These are phyloP conservation scores for Pseudomyrmex dendroicus DNA, from an alignment of 1,140 invertebrate genomes.

Conservation along the genomic window DNA sequence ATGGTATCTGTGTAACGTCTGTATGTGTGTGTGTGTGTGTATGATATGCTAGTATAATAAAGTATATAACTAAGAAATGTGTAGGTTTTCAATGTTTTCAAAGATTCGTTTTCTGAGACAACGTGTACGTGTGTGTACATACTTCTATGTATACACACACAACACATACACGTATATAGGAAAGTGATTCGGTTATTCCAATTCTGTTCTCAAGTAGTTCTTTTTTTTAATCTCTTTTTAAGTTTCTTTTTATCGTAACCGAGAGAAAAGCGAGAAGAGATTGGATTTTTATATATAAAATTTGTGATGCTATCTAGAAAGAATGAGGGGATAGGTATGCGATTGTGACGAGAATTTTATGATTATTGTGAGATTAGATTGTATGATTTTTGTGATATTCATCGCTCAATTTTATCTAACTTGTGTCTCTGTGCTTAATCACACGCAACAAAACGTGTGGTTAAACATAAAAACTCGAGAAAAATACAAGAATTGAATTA, in stretches of 20 bases:
- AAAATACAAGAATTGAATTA: too few relatives aligned
- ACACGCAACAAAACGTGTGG: not conserved
- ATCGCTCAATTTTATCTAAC: slow-evolving; percentile 47
- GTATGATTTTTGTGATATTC: slow-evolving; percentile 57
- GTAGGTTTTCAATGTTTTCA: not conserved
- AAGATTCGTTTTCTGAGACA: not conserved
- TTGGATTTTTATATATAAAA: slow-evolving; percentile 76
- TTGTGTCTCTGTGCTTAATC: slow-evolving; percentile 38
- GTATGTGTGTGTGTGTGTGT: not conserved
- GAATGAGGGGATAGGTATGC: slow-evolving; percentile 67
- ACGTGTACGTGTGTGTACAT: not conserved
- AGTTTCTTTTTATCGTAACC: slow-evolving; percentile 67
- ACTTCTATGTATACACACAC: too few relatives aligned
- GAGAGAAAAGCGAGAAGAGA: slow-evolving; percentile 74
- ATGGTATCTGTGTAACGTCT: not conserved
- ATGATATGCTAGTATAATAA: slow-evolving; percentile 25
- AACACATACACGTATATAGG: slow-evolving; percentile 11
- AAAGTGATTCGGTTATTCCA: slow-evolving; percentile 74
- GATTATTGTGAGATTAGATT: slow-evolving; percentile 69
- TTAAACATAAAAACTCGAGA: too few relatives aligned
- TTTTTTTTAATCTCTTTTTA: slow-evolving; percentile 65
- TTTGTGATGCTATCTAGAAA: slow-evolving; percentile 76
- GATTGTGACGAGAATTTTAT: slow-evolving; percentile 70
- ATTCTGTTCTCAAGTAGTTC: slow-evolving; percentile 54
- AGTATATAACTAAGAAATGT: slow-evolving; percentile 36